phyloP scores from a whole-genome alignment of 1,140 invertebrate genomes.

The Hyles euphorbiae region DNA sequence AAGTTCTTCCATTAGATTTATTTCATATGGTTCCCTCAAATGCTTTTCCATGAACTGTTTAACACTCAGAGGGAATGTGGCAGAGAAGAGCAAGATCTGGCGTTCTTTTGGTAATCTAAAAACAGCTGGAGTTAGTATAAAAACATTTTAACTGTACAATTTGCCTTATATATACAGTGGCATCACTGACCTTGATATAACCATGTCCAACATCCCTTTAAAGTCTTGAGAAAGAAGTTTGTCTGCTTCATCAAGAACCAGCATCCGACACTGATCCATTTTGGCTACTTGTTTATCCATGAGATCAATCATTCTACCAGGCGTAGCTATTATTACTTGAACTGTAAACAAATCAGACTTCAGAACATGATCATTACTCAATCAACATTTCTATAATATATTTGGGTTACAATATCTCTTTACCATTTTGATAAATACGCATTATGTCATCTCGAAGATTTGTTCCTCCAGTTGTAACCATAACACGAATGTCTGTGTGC shows the following conservation, averaged over 20 bases:
- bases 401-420: constrained; percentile 10
- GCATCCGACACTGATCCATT: constrained; percentile 96
- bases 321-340: constrained; percentile 99
- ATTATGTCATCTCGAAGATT: constrained; percentile 99
- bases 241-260: constrained; percentile 99
- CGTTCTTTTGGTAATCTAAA: constrained; percentile 91
- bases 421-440: constrained; percentile 98
- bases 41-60: constrained; percentile 99
- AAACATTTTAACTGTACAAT: too few relatives aligned
- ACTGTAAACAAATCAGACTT: constrained; percentile 77
- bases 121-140: neutral
- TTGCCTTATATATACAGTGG: too few relatives aligned
- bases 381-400: neutral
- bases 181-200: constrained; percentile 85
- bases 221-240: constrained; percentile 99
- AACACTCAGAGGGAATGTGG: constrained; percentile 99
- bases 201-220: constrained; percentile 98
- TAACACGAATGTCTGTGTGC: constrained; percentile 95
- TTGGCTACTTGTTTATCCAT: constrained; percentile 99
- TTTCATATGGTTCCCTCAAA: constrained; percentile 97
- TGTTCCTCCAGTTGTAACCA: constrained; percentile 99
- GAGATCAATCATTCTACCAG: constrained; percentile 98
- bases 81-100: constrained; percentile 99
- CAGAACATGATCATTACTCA: neutral
- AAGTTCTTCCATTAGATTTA: constrained; percentile 99